Base-by-base conservation (phyloP, 2,797 vertebrate species). In the Etheostoma nigrum region DNA sequence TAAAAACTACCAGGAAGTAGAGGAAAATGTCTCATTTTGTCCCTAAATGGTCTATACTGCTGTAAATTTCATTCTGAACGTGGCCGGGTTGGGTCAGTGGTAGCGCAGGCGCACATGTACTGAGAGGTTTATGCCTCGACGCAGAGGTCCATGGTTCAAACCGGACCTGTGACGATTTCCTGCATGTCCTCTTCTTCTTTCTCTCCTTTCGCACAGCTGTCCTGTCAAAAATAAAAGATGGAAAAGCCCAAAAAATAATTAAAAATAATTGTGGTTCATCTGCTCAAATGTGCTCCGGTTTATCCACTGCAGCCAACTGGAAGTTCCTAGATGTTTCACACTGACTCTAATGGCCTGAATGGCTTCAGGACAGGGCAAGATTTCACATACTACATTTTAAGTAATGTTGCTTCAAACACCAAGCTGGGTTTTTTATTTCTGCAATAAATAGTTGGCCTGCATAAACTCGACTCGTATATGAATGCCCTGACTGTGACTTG, bases 401-500 rank as follows among this genome's bases (percentile, higher is more conserved):
- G 74, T 25, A 19, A 60, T 71, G 45, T 65, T 6, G 10, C 72
- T 64, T 70, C 66, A 74, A 6, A 79, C 72, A 44, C 75, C 45
- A 36, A 67, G 73, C 45, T 71, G 61, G 78, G 57, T 53, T 79
- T 42, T 42, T 76, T 66, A 67, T 73, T 79, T 47, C 66, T 76
- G 74, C 78, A 48, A 11, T 48, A 74, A 82, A 49, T 74, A 62
- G 75, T 21, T 73, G 51, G 79, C 71, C 53, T 27, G 53, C 78
- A 58, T 85, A 21, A 77, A 72, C 21, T 0, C 61, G 4, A 58
- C 61, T 86, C 42, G 30, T 75, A 78, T 57, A 40, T 68, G 75
- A 83, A 85, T 6, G 42, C 36, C 76, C 66, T 42, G 44, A 82
- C 74, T 86, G 74, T 85, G 86, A 88, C 84, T 87, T 76, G 77